Percentiles rank a stretch among this genome's conserved stretches.
phyloP scores from a whole-genome alignment of 2,113 vertebrate species.

The Festucalex cinctus region DNA sequence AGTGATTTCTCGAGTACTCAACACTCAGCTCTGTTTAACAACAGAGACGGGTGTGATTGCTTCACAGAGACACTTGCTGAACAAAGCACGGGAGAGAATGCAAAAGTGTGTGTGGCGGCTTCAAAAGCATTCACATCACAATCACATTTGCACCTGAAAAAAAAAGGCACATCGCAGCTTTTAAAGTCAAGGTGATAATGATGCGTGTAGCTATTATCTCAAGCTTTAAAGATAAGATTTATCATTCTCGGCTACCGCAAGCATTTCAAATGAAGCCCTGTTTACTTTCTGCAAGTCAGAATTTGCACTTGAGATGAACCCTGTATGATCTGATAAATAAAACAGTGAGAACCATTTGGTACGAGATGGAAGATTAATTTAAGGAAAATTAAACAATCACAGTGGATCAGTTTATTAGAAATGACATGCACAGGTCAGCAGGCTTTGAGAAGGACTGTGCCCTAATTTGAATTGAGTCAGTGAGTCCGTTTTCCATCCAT shows the following conservation, averaged over 20 bases:
- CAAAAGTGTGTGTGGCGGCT: conserved; percentile 32
- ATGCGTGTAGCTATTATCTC: conserved; percentile 10
- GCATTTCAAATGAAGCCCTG: conserved; percentile 1
- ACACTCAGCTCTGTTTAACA: conserved; percentile 41
- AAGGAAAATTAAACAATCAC: conserved; percentile 10
- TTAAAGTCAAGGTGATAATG: conserved; percentile 34
- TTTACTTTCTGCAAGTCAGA: conserved; percentile 1
- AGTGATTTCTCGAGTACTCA: conserved; percentile 36
- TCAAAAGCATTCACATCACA: conserved; percentile 36
- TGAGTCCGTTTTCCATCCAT: too few species aligned
- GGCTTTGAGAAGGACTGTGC: background rate
- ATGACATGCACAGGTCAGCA: conserved; percentile 14
- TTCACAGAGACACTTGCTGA: conserved; percentile 45
- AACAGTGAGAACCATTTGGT: conserved; percentile 10
- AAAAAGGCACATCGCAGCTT: conserved; percentile 27
- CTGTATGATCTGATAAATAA: conserved; percentile 6
- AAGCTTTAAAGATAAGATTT: background rate
- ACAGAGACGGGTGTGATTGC: conserved; percentile 43
- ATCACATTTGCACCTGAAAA: conserved; percentile 13
- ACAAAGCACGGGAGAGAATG: conserved; percentile 33
- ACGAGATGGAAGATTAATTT: background rate
- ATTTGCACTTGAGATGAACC: conserved; percentile 11
- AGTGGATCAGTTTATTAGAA: conserved; percentile 9
- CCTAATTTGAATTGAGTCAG: background rate
- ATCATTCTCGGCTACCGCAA: background rate